Evolutionary conservation across 2,113 vertebrate genomes (phyloP), one percentile per base, ranked within the genome.

Genomic region (Forbesichthys papilliferus): DNA sequence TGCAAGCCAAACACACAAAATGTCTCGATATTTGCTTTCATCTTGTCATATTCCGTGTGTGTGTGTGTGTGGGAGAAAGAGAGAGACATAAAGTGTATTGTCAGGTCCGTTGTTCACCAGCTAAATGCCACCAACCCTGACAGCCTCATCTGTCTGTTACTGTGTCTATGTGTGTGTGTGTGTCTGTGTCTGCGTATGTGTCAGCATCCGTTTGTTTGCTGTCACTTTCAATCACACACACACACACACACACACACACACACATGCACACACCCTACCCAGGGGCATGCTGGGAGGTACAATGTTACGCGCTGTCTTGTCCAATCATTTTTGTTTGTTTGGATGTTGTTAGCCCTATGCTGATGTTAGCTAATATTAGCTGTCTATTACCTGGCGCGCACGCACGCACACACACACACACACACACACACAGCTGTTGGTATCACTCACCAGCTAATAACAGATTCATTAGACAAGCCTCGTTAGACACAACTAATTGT

Each of bases 201-300:
- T 74, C 52, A 60, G 74, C 59, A 63, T 86, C 87, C 81, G 48
- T 68, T 75, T 86, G 85, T 84, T 82, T 78, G 89, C 91, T 94
- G 93, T 94, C 95, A 93, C 84, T 74, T 93, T 85, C 61, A 87
- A 92, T 95, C 94, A 88, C 87, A 81, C 75, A 69, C 73, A 27
- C 55, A n/a, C 49, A 88, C 87, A 81, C 75, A 69, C 73, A 27
- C 55, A n/a, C 49, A 56, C 54, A 8, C 52, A 20, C 53, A 51
- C 52, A 4, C 61, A 14, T 67, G 5, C 52, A 48, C 58, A 57
- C 49, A 47, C 70, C 79, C 89, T 90, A 91, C 86, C 53, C 69
- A 85, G 87, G 84, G 91, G 77, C 80, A 57, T 75, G 81, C 80
- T 65, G 64, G 68, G 78, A 79, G 77, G 80, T 76, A 1, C 48